These are phyloP conservation scores for Hyposmocoma kahamanoa DNA, from an alignment of 1,140 invertebrate species.

Conservation along the genomic window DNA sequence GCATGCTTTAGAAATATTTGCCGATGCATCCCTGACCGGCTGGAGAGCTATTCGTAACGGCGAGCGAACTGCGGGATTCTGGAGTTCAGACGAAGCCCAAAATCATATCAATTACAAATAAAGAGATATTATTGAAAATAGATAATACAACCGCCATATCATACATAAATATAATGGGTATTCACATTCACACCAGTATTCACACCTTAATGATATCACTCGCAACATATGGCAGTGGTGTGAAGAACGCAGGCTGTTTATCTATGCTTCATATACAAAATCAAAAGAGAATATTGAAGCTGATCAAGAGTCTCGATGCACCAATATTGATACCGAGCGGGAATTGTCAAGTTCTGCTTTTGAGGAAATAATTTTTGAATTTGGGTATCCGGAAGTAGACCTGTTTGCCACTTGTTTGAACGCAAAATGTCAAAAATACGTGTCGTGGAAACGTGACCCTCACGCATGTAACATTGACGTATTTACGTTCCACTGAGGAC, in stretches of 20 bases:
- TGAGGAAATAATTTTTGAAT: constrained; percentile 1
- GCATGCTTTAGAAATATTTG: too few species aligned
- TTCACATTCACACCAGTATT: constrained; percentile 19
- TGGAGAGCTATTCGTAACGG: too few species aligned
- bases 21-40: too few species aligned
- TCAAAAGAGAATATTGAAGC: constrained; percentile 25
- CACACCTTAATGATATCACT: constrained; percentile 19
- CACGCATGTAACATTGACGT: constrained; percentile 10
- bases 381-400: constrained; percentile 12
- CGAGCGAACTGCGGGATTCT: too few species aligned
- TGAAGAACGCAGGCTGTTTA: constrained; percentile 20
- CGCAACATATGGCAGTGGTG: constrained; percentile 33
- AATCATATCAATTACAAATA: too few species aligned
- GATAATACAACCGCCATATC: constrained; percentile 33
- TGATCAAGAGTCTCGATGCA: constrained; percentile 24
- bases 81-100: too few species aligned
- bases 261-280: constrained; percentile 28
- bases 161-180: constrained; percentile 29
- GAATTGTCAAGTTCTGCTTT: constrained; percentile 2
- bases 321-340: constrained; percentile 24
- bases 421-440: constrained; percentile 9
- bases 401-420: constrained; percentile 11
- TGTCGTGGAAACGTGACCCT: constrained; percentile 15
- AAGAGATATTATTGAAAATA: constrained; percentile 14
- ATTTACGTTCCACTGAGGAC: constrained; percentile 8